phyloP scores from a whole-genome alignment of 2,888 invertebrate genomes.

The Hypolimnas misippus region DNA sequence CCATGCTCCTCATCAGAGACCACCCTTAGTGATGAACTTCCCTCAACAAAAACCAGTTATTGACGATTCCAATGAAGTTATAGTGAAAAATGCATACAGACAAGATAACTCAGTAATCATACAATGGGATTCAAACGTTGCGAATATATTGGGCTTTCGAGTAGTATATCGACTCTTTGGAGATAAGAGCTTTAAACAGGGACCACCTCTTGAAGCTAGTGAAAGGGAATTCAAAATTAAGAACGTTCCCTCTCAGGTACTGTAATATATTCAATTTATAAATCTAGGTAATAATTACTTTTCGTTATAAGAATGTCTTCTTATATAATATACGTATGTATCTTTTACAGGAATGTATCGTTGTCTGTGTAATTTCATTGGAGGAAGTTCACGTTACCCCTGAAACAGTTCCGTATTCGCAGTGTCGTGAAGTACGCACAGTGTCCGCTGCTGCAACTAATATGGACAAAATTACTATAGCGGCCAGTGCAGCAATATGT shows the following conservation, averaged over 20 bases:
- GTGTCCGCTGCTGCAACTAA: constrained; percentile 92
- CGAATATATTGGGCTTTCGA: constrained; percentile 94
- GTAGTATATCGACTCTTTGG: constrained; percentile 95
- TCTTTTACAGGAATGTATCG: constrained; percentile 91
- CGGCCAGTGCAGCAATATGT: constrained; percentile 96
- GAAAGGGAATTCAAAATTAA: constrained; percentile 96
- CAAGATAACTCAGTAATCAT: constrained; percentile 95
- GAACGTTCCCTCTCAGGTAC: constrained; percentile 94
- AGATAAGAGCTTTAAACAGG: constrained; percentile 94
- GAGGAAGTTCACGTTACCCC: constrained; percentile 95
- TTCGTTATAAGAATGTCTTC: no score
- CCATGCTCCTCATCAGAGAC: constrained; percentile 84
- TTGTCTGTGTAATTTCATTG: constrained; percentile 95
- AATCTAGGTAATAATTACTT: no score
- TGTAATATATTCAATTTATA: not conserved
- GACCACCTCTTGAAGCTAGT: constrained; percentile 94
- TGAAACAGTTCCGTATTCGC: constrained; percentile 92
- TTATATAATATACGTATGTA: not conserved
- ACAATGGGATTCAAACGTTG: constrained; percentile 95
- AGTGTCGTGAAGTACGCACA: constrained; percentile 95
- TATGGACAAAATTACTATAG: constrained; percentile 98
- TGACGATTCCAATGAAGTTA: constrained; percentile 89
- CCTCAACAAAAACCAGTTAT: constrained; percentile 87
- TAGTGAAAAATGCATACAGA: constrained; percentile 92
- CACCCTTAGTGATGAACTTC: constrained; percentile 89